These are phyloP conservation scores for Leucozona laternaria DNA, from an alignment of 2,888 invertebrate genomes.

Conservation along the genomic window DNA sequence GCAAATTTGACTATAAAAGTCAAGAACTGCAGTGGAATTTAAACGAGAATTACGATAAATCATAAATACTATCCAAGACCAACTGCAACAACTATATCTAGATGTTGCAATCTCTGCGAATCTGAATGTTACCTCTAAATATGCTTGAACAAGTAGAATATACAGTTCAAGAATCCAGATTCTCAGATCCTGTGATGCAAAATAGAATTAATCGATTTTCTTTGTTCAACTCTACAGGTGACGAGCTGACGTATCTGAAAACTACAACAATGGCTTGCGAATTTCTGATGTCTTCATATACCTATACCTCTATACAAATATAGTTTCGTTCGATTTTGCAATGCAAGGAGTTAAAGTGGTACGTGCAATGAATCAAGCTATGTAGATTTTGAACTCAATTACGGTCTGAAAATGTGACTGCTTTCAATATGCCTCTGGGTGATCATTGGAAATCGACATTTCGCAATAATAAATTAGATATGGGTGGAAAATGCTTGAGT, in stretches of 20 bases:
- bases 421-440: background rate
- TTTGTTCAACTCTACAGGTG: slow-evolving; percentile 26
- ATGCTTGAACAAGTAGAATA: background rate
- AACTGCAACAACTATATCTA: background rate
- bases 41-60: slow-evolving; percentile 29
- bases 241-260: background rate
- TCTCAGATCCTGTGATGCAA: slow-evolving; percentile 1
- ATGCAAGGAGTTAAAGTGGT: slow-evolving; percentile 2
- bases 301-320: background rate
- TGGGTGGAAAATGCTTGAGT: background rate
- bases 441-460: slow-evolving; percentile 16
- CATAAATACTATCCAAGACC: background rate
- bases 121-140: slow-evolving; percentile 16
- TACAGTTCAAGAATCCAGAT: background rate
- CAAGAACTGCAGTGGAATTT: slow-evolving; percentile 35
- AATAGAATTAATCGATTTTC: slow-evolving; percentile 26
- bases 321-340: background rate
- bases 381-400: slow-evolving; percentile 31
- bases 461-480: slow-evolving; percentile 9
- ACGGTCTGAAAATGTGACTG: slow-evolving; percentile 25
- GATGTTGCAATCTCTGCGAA: slow-evolving; percentile 15
- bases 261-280: slow-evolving; percentile 12
- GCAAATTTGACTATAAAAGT: slow-evolving; percentile 26
- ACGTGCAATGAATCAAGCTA: slow-evolving; percentile 16
- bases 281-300: background rate